phyloP scores from a whole-genome alignment of 2,113 vertebrate genomes.

The Podiceps cristatus region DNA sequence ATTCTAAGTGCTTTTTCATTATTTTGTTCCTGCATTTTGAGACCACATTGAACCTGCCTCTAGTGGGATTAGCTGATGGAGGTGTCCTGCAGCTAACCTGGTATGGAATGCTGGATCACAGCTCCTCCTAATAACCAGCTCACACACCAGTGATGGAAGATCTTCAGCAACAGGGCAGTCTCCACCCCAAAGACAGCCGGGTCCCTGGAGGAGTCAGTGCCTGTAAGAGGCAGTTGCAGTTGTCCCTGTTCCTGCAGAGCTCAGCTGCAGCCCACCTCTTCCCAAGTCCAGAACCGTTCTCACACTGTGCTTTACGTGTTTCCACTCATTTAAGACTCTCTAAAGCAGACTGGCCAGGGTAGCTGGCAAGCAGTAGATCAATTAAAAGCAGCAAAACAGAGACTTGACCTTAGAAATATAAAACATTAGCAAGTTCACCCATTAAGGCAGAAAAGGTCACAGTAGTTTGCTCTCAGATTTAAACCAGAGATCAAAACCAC shows the following conservation, averaged over 20 bases:
- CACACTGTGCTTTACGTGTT: not conserved
- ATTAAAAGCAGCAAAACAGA: not conserved
- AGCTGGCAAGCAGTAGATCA: not conserved
- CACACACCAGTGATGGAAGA: not conserved
- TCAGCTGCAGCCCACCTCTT: not conserved
- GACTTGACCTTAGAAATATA: not conserved
- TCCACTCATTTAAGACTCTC: not conserved
- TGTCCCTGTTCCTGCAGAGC: not conserved
- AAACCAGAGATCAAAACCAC: not conserved
- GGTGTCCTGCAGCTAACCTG: not conserved
- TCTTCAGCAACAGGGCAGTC: not conserved
- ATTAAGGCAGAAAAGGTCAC: not conserved
- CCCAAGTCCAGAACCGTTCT: not conserved
- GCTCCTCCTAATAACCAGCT: not conserved
- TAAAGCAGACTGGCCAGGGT: not conserved
- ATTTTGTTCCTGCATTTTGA: not conserved
- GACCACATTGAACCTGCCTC: not conserved
- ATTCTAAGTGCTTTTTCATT: not conserved
- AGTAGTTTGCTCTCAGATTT: not conserved
- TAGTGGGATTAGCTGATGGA: not conserved
- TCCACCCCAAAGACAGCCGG: rapidly evolving
- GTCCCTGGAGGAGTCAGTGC: not conserved
- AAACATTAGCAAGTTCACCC: not conserved
- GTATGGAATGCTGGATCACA: not conserved
- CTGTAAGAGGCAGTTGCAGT: not conserved